Percentiles rank a stretch among this genome's conserved stretches.
Evolutionary conservation across 2,797 vertebrate species (phyloP).

Genomic region (Siniperca obscura): DNA sequence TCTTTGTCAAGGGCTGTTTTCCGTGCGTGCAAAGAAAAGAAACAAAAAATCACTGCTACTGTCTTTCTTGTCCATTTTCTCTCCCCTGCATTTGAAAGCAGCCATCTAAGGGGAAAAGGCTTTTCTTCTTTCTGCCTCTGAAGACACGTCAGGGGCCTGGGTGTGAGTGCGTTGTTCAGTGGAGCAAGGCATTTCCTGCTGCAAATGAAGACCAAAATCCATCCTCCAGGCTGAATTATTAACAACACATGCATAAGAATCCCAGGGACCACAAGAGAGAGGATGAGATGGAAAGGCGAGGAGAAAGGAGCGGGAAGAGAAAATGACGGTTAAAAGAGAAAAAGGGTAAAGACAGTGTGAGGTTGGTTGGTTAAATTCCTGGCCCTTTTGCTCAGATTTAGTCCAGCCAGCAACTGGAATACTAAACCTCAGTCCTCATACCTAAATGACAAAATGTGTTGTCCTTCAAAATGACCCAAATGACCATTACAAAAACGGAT

Average conservation of each 20-base stretch:
- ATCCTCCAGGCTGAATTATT: constrained; percentile 80
- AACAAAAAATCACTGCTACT: constrained; percentile 56
- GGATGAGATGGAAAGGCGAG: constrained; percentile 15
- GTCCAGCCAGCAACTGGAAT: neutral
- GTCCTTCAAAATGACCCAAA: neutral
- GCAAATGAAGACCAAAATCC: constrained; percentile 79
- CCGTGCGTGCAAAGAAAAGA: constrained; percentile 41
- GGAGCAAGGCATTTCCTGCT: constrained; percentile 71
- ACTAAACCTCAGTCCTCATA: neutral
- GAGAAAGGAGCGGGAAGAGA: constrained; percentile 18
- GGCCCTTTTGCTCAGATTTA: neutral
- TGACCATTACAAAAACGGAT: neutral
- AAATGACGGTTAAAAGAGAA: constrained; percentile 37
- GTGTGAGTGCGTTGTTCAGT: constrained; percentile 75
- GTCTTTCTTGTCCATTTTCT: constrained; percentile 43
- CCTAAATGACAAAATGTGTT: neutral
- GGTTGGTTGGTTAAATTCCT: neutral
- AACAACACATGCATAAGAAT: constrained; percentile 65
- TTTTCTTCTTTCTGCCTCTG: constrained; percentile 63
- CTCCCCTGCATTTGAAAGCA: constrained; percentile 56
- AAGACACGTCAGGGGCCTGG: constrained; percentile 57
- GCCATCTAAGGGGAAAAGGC: constrained; percentile 43
- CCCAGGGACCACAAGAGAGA: constrained; percentile 48
- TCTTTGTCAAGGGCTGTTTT: constrained; percentile 41
- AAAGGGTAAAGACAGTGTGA: neutral